Percentiles rank a stretch among this genome's conserved stretches.
These are phyloP conservation scores for Arctopsyche grandis DNA, from an alignment of 1,140 invertebrate species.

Conservation along the genomic window DNA sequence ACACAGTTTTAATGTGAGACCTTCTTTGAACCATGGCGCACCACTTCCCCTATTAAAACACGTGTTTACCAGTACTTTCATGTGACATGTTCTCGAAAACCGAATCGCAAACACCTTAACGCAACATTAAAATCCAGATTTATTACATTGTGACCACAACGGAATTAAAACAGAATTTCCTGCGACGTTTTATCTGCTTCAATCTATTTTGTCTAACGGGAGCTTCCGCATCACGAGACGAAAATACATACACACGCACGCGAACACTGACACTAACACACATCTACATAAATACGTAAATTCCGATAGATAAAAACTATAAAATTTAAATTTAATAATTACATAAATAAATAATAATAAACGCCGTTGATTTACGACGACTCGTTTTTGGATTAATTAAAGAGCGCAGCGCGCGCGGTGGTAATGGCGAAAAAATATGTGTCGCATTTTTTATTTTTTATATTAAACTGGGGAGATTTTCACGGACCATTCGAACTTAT, in stretches of 20 bases:
- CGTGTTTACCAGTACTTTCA: background rate
- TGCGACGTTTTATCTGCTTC: background rate
- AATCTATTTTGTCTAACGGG: background rate
- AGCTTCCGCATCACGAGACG: background rate
- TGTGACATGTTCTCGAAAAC: background rate
- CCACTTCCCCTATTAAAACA: background rate
- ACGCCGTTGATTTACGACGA: background rate
- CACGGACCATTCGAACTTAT: constrained; percentile 50
- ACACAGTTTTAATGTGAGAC: background rate
- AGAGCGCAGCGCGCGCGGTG: background rate
- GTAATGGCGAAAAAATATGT: background rate
- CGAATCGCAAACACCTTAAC: constrained; percentile 40
- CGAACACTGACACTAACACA: background rate
- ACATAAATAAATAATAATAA: background rate
- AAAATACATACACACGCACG: background rate
- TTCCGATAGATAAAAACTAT: background rate
- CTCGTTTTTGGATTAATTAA: constrained; percentile 2
- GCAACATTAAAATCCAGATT: constrained; percentile 45
- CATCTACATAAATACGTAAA: background rate
- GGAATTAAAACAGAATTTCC: constrained; percentile 21
- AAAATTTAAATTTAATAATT: background rate
- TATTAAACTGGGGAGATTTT: background rate
- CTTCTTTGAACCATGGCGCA: background rate
- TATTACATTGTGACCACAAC: constrained; percentile 34
- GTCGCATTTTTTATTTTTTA: background rate